A percentile compares a stretch with the other conserved stretches of the same genome.
Conservation (phyloP, 2,797 vertebrate species). For the Falco biarmicus region DNA sequence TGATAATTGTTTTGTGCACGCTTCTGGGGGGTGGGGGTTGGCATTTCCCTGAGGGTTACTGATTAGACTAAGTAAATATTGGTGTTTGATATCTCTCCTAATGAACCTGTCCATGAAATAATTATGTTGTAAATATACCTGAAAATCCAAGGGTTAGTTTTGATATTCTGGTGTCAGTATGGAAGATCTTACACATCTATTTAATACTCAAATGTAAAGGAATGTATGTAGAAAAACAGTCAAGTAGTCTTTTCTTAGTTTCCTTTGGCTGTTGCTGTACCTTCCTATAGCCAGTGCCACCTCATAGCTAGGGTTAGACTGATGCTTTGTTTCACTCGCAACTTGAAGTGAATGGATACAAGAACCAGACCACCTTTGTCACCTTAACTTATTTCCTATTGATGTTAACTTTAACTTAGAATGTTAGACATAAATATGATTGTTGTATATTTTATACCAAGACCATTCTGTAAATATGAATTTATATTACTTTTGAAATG, state of each 20-base stretch:
- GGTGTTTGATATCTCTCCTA: conserved; percentile 80
- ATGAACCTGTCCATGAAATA: conserved; percentile 77
- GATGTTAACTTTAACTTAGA: conserved; percentile 78
- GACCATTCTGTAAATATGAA: conserved; percentile 81
- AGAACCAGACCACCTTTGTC: conserved; percentile 77
- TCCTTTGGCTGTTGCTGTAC: conserved; percentile 75
- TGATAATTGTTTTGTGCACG: conserved; percentile 83
- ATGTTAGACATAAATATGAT: conserved; percentile 78
- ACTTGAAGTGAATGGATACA: conserved; percentile 73
- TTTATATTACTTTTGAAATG: conserved; percentile 82
- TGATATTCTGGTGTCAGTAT: conserved; percentile 82
- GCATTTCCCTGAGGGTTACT: conserved; percentile 81
- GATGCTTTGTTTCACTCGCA: conserved; percentile 74
- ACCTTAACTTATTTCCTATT: conserved; percentile 81
- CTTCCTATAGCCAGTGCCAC: conserved; percentile 74
- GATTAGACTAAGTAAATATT: conserved; percentile 78
- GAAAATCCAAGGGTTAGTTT: conserved; percentile 81
- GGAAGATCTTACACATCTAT: conserved; percentile 80
- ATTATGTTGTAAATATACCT: conserved; percentile 82
- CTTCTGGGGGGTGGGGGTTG: conserved; percentile 78
- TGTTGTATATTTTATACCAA: conserved; percentile 80
- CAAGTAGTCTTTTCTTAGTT: conserved; percentile 72
- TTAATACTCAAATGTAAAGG: conserved; percentile 75
- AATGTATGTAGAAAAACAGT: conserved; percentile 75
- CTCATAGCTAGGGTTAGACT: conserved; percentile 66